Base-by-base conservation (phyloP, 2,888 invertebrate genomes). In the Stenoptilia bipunctidactyla region DNA sequence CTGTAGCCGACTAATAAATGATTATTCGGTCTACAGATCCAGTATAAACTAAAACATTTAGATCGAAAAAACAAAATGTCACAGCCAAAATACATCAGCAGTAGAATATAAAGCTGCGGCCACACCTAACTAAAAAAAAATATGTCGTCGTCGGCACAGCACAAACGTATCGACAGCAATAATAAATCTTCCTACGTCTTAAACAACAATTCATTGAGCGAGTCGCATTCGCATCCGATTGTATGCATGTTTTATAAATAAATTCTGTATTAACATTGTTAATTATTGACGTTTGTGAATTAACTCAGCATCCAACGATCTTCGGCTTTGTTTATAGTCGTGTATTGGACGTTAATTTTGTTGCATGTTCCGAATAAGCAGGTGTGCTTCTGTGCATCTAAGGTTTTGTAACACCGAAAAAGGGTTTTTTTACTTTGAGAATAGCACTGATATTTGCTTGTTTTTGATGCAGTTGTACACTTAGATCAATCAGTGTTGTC, bases 231-330 rank as follows among this genome's bases (percentile, higher is more conserved):
- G 30, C 30, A 4, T 30, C 2, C 8, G 20, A 30, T 30, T 30
- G 12, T 30, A 10, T 30, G n/a, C 30, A 10, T 30, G 30, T 10
- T 30, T 30, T 30, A 30, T 30, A 30, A n/a, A 20, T 20, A 30
- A n/a, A 30, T 30, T 30, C 30, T 30, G 30, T 30, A 30, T 30
- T 30, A 30, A 30, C 30, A 30, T 30, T n/a, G 30, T 30, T 30
- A 30, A 30, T 30, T 30, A 30, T 30, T 9, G 12, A 12, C 30
- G 30, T 20, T 20, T 20, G 4, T 5, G 30, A 10, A 30, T 30
- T 30, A 30, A 30, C 20, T 20, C 20, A 20, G 20, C 20, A 20
- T 20, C 20, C 20, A 8, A 12, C n/a, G 6, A 8, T 10, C n/a
- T 4, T 30, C n/a, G 30, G 25, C 25, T 25, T 25, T 25, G 30